Evolutionary conservation across 92 coral and sea anemone genomes (phyloP), one percentile per base, ranked within the genome.

Genomic region (Epizoanthus scotinus): DNA sequence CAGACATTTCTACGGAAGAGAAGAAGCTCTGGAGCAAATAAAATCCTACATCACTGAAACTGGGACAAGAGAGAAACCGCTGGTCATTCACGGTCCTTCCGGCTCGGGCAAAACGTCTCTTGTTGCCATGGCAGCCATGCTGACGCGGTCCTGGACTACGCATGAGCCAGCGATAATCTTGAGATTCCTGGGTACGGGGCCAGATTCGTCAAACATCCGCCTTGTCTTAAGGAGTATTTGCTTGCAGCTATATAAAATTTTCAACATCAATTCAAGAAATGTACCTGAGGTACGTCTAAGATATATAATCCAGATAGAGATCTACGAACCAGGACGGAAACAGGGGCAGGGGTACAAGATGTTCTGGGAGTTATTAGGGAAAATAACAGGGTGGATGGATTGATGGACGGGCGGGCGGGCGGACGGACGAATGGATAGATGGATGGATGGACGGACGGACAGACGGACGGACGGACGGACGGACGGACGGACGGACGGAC

Each of bases 71-170:
- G 81, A 75, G 55, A 58, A 75, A 58, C 97, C 99, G 21, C 67
- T 96, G 63, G 98, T 96, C 8, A 59, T 96, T 59, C 87, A 91
- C 78, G 98, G 98, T 0, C 85, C 81, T 61, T 87, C 94, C 29
- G 99, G 99, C 8, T 93, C 87, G 65, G 99, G 99, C 15, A 96
- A 89, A 87, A 89, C 96, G 70, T 85, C 98, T 62, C 74, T 89
- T 61, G 89, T 91, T 89, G 94, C 98, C 86, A 91, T 96, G 99
- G 98, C 97, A 86, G 98, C 98, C 6, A 91, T 79, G 74, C 69
- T 73, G 66, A 86, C 84, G 57, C 89, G 81, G 36, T 86, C 93
- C 31, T 92, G 93, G 92, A 26, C 78, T 73, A 65, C 73, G 27
- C 66, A 81, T 27, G 86, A 86, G 44, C 86, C 88, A 14, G 83